These are phyloP conservation scores for Festucalex cinctus DNA, from an alignment of 2,113 vertebrate genomes.

Conservation along the genomic window DNA sequence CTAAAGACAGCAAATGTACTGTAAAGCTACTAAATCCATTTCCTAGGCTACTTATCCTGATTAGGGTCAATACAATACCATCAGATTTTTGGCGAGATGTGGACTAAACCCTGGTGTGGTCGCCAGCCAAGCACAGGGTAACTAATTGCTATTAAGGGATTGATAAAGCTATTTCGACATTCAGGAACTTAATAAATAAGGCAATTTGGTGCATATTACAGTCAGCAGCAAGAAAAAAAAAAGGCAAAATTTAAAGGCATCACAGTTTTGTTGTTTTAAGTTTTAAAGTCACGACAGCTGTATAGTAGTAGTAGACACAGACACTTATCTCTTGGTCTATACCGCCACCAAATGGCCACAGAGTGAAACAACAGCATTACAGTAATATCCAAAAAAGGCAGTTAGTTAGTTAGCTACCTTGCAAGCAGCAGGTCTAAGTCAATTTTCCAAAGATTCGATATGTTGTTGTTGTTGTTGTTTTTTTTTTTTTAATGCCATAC, in stretches of 20 bases:
- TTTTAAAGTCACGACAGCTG: not conserved
- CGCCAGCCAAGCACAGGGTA: not conserved
- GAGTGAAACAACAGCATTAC: slow-evolving; percentile 13
- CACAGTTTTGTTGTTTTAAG: not conserved
- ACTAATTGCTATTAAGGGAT: not conserved
- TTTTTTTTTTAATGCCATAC: not conserved
- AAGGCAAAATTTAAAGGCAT: not conserved
- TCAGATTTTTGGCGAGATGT: not conserved
- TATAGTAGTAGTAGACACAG: not conserved
- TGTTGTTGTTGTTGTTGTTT: too few species aligned
- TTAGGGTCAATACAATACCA: not conserved
- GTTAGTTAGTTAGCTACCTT: not conserved
- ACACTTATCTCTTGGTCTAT: not conserved
- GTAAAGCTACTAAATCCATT: too few species aligned
- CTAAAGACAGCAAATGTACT: too few species aligned
- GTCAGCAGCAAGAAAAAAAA: not conserved
- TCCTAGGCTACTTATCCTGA: too few species aligned
- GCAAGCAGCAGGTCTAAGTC: not conserved
- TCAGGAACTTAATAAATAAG: not conserved
- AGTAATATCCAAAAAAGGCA: not conserved
- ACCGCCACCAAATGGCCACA: slow-evolving; percentile 29
- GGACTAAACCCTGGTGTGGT: not conserved
- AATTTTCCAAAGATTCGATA: too few species aligned
- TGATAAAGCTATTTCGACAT: not conserved
- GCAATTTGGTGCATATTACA: slow-evolving; percentile 1